Percentiles rank a stretch among this genome's conserved stretches.
phyloP scores from a whole-genome alignment of 37 sponge, comb jelly and placozoan species.

The Halichondria panicea region DNA sequence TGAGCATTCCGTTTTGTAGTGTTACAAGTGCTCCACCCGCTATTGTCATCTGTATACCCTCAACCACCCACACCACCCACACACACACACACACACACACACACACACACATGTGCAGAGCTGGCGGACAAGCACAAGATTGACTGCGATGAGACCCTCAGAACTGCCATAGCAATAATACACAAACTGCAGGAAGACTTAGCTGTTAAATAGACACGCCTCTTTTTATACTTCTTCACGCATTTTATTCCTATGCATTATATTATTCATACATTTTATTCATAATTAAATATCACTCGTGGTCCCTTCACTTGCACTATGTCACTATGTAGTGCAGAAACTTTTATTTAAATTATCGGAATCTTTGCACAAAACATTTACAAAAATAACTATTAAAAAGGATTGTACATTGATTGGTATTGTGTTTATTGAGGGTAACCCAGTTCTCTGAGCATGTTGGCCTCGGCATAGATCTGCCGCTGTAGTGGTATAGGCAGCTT shows the following conservation, averaged over 20 bases:
- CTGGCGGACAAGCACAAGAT: conserved; percentile 49
- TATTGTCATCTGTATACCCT: too few relatives aligned
- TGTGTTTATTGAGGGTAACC: conserved; percentile 43
- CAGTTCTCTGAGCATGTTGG: conserved; percentile 60
- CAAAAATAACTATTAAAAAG: neutral
- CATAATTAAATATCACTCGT: too few relatives aligned
- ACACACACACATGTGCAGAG: conserved; percentile 22
- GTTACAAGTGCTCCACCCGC: neutral
- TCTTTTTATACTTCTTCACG: too few relatives aligned
- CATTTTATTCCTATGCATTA: too few relatives aligned
- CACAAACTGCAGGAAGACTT: conserved; percentile 12
- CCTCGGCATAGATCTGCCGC: conserved; percentile 33
- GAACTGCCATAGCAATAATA: conserved; percentile 13
- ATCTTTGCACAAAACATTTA: neutral
- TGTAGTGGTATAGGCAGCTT: conserved; percentile 44
- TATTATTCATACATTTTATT: too few relatives aligned
- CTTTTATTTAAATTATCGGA: neutral
- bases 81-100: neutral
- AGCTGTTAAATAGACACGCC: too few relatives aligned
- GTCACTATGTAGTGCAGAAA: too few relatives aligned
- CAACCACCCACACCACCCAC: neutral
- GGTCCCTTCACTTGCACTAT: too few relatives aligned
- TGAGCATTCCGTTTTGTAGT: too few relatives aligned
- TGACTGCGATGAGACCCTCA: conserved; percentile 16
- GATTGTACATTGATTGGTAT: neutral